These are phyloP conservation scores for Tolmerus cingulatus DNA, from an alignment of 2,888 invertebrate genomes.

Conservation along the genomic window DNA sequence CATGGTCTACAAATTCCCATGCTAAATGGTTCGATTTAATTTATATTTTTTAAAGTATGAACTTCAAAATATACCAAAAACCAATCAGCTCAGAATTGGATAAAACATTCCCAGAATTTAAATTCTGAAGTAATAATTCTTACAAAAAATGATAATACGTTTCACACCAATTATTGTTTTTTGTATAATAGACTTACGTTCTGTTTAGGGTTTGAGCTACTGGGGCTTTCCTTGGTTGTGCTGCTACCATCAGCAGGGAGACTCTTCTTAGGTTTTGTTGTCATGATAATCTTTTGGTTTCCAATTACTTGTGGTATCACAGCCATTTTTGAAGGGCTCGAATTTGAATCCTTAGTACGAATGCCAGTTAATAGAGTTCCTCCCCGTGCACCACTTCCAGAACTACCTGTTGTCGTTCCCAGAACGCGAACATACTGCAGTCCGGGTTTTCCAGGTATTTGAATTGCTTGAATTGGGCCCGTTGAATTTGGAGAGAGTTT, in stretches of 20 bases:
- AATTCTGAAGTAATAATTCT: background rate
- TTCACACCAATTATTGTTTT: background rate
- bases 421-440: slow-evolving; percentile 76
- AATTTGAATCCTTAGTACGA: slow-evolving; percentile 50
- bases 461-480: slow-evolving; percentile 56
- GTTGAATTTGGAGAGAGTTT: slow-evolving; percentile 53
- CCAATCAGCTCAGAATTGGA: no score
- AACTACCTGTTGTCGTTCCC: slow-evolving; percentile 58
- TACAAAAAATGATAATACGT: background rate
- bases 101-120: no score
- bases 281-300: slow-evolving; percentile 40
- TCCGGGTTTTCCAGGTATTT: slow-evolving; percentile 58
- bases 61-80: no score
- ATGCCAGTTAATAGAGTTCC: slow-evolving; percentile 57
- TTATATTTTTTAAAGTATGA: no score
- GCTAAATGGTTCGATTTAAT: no score
- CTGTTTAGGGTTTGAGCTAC: background rate
- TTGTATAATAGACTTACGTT: background rate
- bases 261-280: background rate
- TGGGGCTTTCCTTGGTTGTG: slow-evolving; percentile 51
- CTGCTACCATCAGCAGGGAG: slow-evolving; percentile 43
- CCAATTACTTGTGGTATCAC: slow-evolving; percentile 26
- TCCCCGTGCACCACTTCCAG: slow-evolving; percentile 59
- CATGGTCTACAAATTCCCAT: no score
- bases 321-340: slow-evolving; percentile 51